These are phyloP conservation scores for Pseudolaguvia tuberculata DNA, from an alignment of 2,113 vertebrate genomes.

Conservation along the genomic window DNA sequence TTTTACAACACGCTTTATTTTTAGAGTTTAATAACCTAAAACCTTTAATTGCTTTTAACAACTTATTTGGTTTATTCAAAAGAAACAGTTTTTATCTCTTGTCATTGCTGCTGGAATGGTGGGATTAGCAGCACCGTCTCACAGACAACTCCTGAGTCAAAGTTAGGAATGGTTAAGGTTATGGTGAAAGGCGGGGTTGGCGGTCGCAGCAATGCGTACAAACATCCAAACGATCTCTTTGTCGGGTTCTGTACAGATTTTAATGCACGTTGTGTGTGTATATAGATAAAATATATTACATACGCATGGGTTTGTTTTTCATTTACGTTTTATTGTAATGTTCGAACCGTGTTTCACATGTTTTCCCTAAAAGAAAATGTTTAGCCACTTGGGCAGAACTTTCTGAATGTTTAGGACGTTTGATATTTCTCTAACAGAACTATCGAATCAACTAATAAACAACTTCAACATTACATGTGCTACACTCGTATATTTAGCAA, in stretches of 20 bases:
- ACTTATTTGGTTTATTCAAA: background rate
- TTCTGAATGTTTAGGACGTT: background rate
- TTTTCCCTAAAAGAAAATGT: too few species aligned
- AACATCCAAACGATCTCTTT: background rate
- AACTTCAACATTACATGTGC: background rate
- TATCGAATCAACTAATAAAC: background rate
- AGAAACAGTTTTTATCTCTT: background rate
- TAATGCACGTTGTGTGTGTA: background rate
- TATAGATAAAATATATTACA: too few species aligned
- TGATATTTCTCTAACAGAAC: background rate
- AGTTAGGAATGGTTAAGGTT: slow-evolving; percentile 19
- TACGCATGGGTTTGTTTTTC: too few species aligned
- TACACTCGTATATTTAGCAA: background rate
- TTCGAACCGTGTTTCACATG: background rate
- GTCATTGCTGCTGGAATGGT: background rate
- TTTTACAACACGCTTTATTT: too few species aligned
- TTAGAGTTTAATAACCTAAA: too few species aligned
- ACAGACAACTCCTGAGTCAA: slow-evolving; percentile 14
- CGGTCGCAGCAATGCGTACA: background rate
- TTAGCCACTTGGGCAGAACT: background rate
- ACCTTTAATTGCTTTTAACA: too few species aligned
- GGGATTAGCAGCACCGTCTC: background rate
- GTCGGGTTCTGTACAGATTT: background rate
- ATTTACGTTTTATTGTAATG: too few species aligned
- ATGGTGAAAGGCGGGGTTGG: slow-evolving; percentile 9